Percentiles rank a stretch among this genome's conserved stretches.
phyloP scores from a whole-genome alignment of 2,888 invertebrate species.

The Callosobruchus maculatus region DNA sequence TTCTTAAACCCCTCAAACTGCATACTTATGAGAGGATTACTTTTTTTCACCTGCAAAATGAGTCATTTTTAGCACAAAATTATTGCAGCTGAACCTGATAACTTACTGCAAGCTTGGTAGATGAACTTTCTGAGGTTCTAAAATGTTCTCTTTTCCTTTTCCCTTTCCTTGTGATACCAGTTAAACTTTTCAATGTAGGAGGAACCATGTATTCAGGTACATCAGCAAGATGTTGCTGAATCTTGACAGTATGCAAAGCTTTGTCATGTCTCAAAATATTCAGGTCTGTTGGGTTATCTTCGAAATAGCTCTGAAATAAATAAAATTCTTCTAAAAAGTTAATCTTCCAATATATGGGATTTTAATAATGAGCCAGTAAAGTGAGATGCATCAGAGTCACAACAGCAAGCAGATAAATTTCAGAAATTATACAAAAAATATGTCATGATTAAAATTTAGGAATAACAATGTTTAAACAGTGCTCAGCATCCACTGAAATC shows the following conservation, averaged over 20 bases:
- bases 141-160: conserved; percentile 36
- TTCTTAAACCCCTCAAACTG: conserved; percentile 58
- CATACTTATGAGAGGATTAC: conserved; percentile 66
- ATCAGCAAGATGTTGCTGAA: conserved; percentile 81
- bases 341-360: too few relatives aligned
- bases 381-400: too few relatives aligned
- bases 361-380: too few relatives aligned
- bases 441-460: too few relatives aligned
- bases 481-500: too few relatives aligned
- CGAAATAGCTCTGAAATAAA: conserved; percentile 73
- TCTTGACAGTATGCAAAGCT: conserved; percentile 77
- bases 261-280: conserved; percentile 82
- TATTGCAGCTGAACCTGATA: neutral
- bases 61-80: conserved; percentile 4
- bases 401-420: too few relatives aligned
- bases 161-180: conserved; percentile 47
- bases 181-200: conserved; percentile 65
- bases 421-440: too few relatives aligned
- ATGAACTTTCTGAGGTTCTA: conserved; percentile 30
- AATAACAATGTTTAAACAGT: too few relatives aligned
- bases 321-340: too few relatives aligned
- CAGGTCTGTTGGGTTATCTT: conserved; percentile 85
- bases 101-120: conserved; percentile 29
- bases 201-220: conserved; percentile 93
- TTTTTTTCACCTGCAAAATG: conserved; percentile 58